Conservation (phyloP, 2,797 vertebrate genomes). For the Eurystomus glaucurus region DNA sequence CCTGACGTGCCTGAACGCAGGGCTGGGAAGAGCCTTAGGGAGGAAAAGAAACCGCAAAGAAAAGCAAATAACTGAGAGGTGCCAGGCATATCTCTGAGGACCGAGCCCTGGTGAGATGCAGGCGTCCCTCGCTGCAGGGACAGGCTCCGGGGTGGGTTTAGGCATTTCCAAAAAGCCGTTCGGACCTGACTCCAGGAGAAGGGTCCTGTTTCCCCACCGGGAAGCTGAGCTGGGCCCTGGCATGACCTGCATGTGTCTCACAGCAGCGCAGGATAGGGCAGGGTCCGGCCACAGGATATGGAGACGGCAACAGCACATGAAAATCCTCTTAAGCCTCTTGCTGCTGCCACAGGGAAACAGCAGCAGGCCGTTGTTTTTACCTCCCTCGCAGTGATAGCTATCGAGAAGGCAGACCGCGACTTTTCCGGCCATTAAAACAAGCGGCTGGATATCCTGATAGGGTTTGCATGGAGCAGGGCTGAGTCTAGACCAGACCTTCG, state of each 20-base stretch:
- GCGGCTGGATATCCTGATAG: constrained; percentile 49
- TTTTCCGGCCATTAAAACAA: constrained; percentile 66
- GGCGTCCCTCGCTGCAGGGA: fast-evolving
- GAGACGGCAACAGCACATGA: constrained; percentile 12
- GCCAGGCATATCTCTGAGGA: background rate
- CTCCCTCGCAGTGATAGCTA: constrained; percentile 26
- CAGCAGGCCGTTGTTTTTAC: constrained; percentile 17
- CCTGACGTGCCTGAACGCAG: background rate
- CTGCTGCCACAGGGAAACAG: background rate
- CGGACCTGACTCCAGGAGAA: background rate
- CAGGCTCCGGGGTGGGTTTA: background rate
- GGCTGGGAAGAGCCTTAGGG: background rate
- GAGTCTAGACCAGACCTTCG: background rate
- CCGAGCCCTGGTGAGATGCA: background rate
- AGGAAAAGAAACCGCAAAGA: background rate
- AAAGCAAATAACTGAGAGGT: background rate
- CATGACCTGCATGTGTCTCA: background rate
- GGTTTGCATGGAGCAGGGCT: background rate
- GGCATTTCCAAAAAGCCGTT: background rate
- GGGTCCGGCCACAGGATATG: constrained; percentile 41
- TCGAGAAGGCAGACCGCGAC: background rate
- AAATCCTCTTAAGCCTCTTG: background rate
- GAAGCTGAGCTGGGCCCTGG: background rate
- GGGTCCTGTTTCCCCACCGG: background rate
- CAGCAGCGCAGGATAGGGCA: constrained; percentile 28